Evolutionary conservation across 2,113 vertebrate genomes (phyloP).

Genomic region (Pelecanoides urinatrix): DNA sequence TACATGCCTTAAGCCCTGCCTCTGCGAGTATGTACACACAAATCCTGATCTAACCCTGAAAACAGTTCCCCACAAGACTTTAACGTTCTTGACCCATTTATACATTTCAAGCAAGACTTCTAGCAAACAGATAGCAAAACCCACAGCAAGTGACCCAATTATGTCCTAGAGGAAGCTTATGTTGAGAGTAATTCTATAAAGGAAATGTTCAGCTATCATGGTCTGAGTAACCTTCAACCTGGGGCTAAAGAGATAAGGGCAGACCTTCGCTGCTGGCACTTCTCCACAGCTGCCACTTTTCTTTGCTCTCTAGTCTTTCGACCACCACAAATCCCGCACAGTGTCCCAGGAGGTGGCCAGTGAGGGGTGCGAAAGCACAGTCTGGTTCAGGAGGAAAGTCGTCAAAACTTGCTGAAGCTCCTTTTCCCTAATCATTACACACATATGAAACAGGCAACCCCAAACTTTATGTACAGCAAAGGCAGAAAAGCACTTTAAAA

Average conservation of each 20-base stretch:
- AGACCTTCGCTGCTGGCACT: neutral
- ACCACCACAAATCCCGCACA: neutral
- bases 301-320: neutral
- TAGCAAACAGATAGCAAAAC: neutral
- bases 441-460: neutral
- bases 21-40: neutral
- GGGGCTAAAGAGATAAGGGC: neutral
- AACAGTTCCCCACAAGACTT: neutral
- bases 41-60: neutral
- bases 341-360: neutral
- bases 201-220: neutral
- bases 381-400: neutral
- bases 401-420: neutral
- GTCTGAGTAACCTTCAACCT: neutral
- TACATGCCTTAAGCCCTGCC: neutral
- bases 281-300: neutral
- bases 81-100: neutral
- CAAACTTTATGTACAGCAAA: neutral
- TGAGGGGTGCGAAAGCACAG: conserved; percentile 8
- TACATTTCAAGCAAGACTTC: neutral
- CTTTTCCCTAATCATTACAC: neutral
- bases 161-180: neutral
- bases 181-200: neutral
- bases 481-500: neutral
- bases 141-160: neutral